Evolutionary conservation across 2,113 vertebrate species (phyloP).

Genomic region (Stigmatopora nigra): DNA sequence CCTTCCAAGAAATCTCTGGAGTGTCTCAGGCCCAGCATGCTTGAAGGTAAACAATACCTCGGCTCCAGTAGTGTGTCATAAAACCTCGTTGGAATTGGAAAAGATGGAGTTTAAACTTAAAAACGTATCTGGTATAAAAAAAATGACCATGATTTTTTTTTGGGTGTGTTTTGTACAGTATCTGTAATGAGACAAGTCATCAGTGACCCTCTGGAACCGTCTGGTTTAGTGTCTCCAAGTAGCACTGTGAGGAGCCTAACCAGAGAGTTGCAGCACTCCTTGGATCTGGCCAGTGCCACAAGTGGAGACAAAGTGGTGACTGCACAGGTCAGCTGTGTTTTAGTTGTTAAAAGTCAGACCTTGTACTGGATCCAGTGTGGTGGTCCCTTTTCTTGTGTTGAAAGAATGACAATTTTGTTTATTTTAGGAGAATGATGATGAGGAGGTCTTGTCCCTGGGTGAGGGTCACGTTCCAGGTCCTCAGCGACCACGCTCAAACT

Average conservation of each 20-base stretch:
- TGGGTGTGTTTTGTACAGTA: slow-evolving; percentile 33
- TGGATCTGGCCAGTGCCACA: slow-evolving; percentile 95
- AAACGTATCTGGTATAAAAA: neutral
- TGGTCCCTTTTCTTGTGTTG: neutral
- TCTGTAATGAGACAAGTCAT: slow-evolving; percentile 49
- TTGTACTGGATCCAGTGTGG: too few relatives aligned
- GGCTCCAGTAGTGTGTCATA: neutral
- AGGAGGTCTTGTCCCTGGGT: slow-evolving; percentile 60
- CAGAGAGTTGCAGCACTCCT: slow-evolving; percentile 89
- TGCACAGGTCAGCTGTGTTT: slow-evolving; percentile 77
- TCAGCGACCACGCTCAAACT: slow-evolving; percentile 92
- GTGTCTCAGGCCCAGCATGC: slow-evolving; percentile 68
- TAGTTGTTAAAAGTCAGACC: neutral
- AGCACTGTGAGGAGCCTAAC: slow-evolving; percentile 74
- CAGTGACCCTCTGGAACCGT: slow-evolving; percentile 58
- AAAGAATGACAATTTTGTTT: neutral
- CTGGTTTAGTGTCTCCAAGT: slow-evolving; percentile 78
- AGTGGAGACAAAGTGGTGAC: slow-evolving; percentile 96
- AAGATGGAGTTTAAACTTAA: neutral
- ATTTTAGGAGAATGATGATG: slow-evolving; percentile 86
- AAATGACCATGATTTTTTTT: neutral
- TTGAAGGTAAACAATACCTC: slow-evolving; percentile 74
- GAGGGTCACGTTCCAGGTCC: slow-evolving; percentile 78
- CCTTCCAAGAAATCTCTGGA: slow-evolving; percentile 88
- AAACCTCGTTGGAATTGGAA: neutral